Base-by-base conservation (phyloP, 2,888 invertebrate genomes). In the Coenonympha glycerion region DNA sequence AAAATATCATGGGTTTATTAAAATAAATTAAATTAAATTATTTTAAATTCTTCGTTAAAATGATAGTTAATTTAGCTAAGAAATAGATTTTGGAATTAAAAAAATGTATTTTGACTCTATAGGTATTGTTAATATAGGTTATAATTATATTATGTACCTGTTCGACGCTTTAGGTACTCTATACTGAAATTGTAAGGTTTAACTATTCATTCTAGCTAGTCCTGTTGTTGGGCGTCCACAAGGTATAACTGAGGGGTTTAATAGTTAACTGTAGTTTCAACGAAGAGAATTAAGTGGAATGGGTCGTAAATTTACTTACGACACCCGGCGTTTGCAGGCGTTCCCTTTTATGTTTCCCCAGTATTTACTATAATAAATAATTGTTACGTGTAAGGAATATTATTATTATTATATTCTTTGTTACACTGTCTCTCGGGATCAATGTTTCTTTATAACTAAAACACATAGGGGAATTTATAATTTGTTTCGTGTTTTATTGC, bases 231-330 rank as follows among this genome's bases (percentile, higher is more conserved):
- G 11, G 36, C 11, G 11, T 21, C n/a, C 26, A 44, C 33, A 21
- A 6, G 34, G 36, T 19, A 36, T n/a, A n/a, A n/a, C n/a, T n/a
- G 19, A 2, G 22, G 37, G 11, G 22, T 37, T 6, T n/a, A n/a
- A n/a, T n/a, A n/a, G n/a, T 37, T 37, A 37, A 34, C 34, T 18
- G 36, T 36, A 36, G 37, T 37, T 37, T 21, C 13, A 21, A 37
- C 37, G 36, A 1, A 37, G 37, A 3, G 37, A 37, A 37, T 37
- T 22, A 37, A 37, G 37, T 37, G 37, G 37, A 37, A 37, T 37
- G 37, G 37, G 22, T 37, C 37, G 37, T 37, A 37, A 37, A 37
- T 37, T n/a, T n/a, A n/a, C n/a, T n/a, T n/a, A 37, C 37, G 37
- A 37, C 37, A 37, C 37, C 37, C 37, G 37, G 37, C 37, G 21